These are phyloP conservation scores for Morpho achilles DNA, from an alignment of 2,888 invertebrate species.

Conservation along the genomic window DNA sequence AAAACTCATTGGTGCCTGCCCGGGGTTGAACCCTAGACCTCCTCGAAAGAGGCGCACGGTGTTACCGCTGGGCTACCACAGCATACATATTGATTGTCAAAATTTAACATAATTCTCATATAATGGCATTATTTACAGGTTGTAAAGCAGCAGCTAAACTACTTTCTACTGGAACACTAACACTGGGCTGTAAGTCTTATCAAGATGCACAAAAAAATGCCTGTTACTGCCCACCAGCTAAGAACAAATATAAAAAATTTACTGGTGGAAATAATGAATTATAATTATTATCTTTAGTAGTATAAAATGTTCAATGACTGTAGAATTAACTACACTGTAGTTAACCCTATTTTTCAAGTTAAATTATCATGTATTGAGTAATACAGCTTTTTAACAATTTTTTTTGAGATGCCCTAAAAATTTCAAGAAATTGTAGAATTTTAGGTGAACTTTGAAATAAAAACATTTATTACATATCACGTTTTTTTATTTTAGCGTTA, in stretches of 20 bases:
- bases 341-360: too few species aligned
- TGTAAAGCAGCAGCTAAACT: constrained; percentile 93
- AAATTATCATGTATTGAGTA: too few species aligned
- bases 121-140: constrained; percentile 66
- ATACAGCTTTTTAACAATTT: too few species aligned
- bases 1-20: too few species aligned
- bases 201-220: constrained; percentile 90
- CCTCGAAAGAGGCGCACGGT: too few species aligned
- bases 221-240: constrained; percentile 84
- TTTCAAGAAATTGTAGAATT: too few species aligned
- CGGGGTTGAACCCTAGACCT: too few species aligned
- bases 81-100: neutral
- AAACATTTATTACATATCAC: constrained; percentile 22
- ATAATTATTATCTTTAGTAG: constrained; percentile 27
- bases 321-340: too few species aligned
- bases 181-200: constrained; percentile 92
- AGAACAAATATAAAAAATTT: constrained; percentile 74
- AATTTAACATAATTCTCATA: neutral
- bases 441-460: constrained; percentile 13
- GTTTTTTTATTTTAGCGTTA: constrained; percentile 58
- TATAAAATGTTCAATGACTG: too few species aligned
- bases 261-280: constrained; percentile 60
- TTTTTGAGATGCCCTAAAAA: too few species aligned
- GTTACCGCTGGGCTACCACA: too few species aligned
- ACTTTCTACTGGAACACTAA: constrained; percentile 90